Base-by-base conservation (phyloP, 2,797 vertebrate species). In the Typhlichthys subterraneus region DNA sequence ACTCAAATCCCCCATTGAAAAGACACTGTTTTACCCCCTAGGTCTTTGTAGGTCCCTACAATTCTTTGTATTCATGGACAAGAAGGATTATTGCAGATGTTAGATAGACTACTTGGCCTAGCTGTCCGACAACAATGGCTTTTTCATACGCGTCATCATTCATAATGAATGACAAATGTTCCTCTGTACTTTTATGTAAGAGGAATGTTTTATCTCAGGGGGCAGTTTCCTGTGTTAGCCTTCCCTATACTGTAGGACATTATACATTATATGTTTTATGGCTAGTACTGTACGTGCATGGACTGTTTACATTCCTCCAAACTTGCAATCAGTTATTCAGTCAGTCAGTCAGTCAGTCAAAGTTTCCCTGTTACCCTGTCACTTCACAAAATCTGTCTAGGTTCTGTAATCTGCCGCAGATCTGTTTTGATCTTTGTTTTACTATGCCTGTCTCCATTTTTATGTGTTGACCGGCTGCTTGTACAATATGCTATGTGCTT, bases 41-140 rank as follows among this genome's bases (percentile, higher is more conserved):
- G 38, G 38, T 42, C 38, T 42, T 42, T 7, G 38, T 42, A 42
- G 38, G 38, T 7, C 38, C 57, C 9, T 42, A 56, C 33, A 51
- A 57, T 64, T 65, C 67, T 53, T 73, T 81, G 65, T 73, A 61
- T 76, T 67, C 50, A 65, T 69, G 53, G 33, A 69, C 57, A 58
- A 59, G 72, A 78, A 72, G 77, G 57, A 73, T 78, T 81, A 75
- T 49, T 60, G 67, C 46, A 79, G 62, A 79, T 72, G 70, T 73
- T 73, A 70, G 65, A 76, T 67, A 58, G 69, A 68, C 31, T 62
- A 57, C 61, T 38, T 64, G 67, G 47, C 72, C 80, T 78, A 51
- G 54, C 70, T 47, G n/a, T 57, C 10, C 5, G 23, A 49, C 48
- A 17, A 60, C 42, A 46, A 59, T 46, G 10, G 42, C 61, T 71